Conservation (phyloP, 2,797 vertebrate genomes). For the Cossypha caffra region DNA sequence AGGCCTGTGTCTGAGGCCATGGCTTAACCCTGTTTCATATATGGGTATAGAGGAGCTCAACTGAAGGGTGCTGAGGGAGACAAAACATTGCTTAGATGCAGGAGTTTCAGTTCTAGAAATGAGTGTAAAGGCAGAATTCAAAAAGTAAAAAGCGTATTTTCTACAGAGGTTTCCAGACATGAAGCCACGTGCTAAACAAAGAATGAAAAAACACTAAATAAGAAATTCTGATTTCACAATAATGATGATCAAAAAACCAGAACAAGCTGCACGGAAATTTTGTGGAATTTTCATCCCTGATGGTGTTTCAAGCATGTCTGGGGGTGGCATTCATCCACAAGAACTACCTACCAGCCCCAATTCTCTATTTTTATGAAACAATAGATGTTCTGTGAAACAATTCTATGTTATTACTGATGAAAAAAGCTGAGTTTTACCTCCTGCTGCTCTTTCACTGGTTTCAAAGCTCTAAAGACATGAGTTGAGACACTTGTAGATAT, state of each 20-base stretch:
- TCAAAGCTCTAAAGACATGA: not conserved
- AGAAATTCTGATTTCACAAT: not conserved
- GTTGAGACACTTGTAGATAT: not conserved
- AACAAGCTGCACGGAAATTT: not conserved
- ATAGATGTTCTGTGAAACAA: too few species aligned
- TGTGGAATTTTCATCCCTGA: not conserved
- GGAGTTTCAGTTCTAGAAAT: not conserved
- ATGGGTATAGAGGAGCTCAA: not conserved
- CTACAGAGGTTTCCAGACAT: not conserved
- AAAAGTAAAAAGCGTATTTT: fast-evolving
- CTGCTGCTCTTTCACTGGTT: not conserved
- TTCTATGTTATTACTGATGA: not conserved
- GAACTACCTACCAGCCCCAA: not conserved
- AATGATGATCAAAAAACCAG: not conserved
- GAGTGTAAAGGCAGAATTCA: not conserved
- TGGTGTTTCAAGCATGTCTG: not conserved
- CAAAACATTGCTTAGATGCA: not conserved
- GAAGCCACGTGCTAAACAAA: not conserved
- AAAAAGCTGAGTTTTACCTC: not conserved
- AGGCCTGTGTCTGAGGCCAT: not conserved
- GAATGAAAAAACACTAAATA: not conserved
- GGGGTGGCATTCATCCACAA: fast-evolving
- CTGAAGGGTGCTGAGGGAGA: not conserved
- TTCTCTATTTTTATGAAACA: not conserved
- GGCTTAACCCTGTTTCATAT: not conserved